Percentiles rank a stretch among this genome's conserved stretches.
These are phyloP conservation scores for Corythornis cristatus DNA, from an alignment of 2,113 vertebrate genomes.

Conservation along the genomic window DNA sequence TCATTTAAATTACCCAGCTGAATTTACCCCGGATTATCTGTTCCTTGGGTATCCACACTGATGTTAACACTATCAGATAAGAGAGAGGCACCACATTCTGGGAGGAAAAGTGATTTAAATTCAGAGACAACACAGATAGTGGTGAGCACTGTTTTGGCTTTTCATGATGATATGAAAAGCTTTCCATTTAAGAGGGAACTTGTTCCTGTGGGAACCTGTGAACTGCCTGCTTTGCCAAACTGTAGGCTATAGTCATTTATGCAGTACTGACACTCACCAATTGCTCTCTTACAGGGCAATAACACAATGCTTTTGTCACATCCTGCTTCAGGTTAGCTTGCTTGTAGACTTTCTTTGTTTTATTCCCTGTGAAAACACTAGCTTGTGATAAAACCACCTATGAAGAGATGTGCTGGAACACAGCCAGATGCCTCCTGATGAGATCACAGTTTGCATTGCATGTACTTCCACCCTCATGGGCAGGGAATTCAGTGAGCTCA, in stretches of 20 bases:
- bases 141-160: neutral
- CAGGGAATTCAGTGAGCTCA: constrained; percentile 33
- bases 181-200: neutral
- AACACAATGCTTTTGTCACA: neutral
- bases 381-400: constrained; percentile 35
- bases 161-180: neutral
- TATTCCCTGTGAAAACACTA: neutral
- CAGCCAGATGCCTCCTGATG: neutral
- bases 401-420: constrained; percentile 30
- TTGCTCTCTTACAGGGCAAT: neutral
- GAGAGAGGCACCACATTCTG: accelerated
- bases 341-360: neutral
- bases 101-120: neutral
- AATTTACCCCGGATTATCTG: neutral
- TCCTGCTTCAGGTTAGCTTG: constrained; percentile 25
- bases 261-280: neutral
- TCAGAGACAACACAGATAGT: neutral
- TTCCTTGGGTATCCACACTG: neutral
- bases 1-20: neutral
- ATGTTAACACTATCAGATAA: neutral
- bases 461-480: neutral
- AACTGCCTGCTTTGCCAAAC: neutral
- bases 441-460: neutral
- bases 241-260: neutral
- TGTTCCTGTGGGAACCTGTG: neutral